phyloP scores from a whole-genome alignment of 2,888 invertebrate species.

The Chrysomela aeneicollis region DNA sequence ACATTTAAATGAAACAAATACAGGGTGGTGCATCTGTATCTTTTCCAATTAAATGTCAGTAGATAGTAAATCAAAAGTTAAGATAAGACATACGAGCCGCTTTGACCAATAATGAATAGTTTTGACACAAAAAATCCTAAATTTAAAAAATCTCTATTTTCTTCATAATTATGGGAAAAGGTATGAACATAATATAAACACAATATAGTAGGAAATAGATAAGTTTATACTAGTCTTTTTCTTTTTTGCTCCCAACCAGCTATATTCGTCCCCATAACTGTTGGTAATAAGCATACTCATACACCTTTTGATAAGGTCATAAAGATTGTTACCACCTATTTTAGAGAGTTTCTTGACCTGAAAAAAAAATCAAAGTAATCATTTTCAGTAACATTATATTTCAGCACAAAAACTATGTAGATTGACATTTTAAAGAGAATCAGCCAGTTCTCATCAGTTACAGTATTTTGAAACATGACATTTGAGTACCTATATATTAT shows the following conservation, averaged over 20 bases:
- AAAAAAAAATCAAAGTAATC: neutral
- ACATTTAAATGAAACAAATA: neutral
- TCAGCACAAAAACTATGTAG: too few relatives aligned
- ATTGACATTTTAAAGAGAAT: too few relatives aligned
- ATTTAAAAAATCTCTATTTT: neutral
- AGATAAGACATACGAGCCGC: too few relatives aligned
- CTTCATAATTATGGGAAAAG: neutral
- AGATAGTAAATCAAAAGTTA: neutral
- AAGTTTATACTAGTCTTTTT: neutral
- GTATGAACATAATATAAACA: neutral
- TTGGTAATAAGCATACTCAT: constrained; percentile 15
- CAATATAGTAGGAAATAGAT: neutral
- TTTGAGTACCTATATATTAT: too few relatives aligned
- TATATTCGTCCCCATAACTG: constrained; percentile 6
- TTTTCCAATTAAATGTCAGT: neutral
- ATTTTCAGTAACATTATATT: neutral
- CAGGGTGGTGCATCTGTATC: neutral
- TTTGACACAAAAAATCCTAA: too few relatives aligned
- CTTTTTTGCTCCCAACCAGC: constrained; percentile 5
- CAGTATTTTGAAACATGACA: too few relatives aligned
- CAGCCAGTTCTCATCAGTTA: too few relatives aligned
- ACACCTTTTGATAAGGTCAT: constrained; percentile 12
- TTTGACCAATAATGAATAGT: too few relatives aligned
- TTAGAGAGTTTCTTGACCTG: constrained; percentile 11
- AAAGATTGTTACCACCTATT: neutral